Base-by-base conservation (phyloP, 1,140 invertebrate species). In the Ruditapes philippinarum region DNA sequence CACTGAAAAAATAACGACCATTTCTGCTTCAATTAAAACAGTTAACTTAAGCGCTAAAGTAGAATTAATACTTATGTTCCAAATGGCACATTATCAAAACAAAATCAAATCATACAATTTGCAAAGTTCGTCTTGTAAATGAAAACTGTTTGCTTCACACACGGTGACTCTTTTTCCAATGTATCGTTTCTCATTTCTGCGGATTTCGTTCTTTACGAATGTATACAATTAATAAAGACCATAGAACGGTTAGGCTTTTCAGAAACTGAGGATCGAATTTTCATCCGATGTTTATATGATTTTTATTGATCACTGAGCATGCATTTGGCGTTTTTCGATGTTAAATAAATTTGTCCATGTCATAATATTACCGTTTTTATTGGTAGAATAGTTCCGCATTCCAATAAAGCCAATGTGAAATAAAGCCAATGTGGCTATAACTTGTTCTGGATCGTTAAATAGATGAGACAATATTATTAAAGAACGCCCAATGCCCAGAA, bases 221-320 rank as follows among this genome's bases (percentile, higher is more conserved):
- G 74, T 57, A 78, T 78, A 78, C 74, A 78, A 78, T 78, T 78
- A 78, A 78, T 78, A 54, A 78, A 78, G 74, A 25, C 49, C 28
- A 51, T 78, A 54, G 74, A 78, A 31, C 74, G n/a, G 45, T 33
- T 4, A 0, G 1, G n/a, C 74, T 19, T 51, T 78, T 70, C 65
- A 17, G 22, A 31, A 40, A 70, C 65, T 70, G 65, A 2, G 0
- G 65, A 70, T 70, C 65, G 65, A 70, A 19, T 70, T 65, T 62
- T 57, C 57, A 62, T 62, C 28, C 38, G 33, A 38, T n/a, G 22
- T 70, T 38, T 70, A 70, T 5, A 57, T 19, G 4, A n/a, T 19
- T 57, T 70, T 70, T 40, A 38, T 1, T 38, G 33, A 1, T 70
- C 1, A 38, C 12, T 9, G 60, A 19, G 9, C 33, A 7, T n/a